Percentiles rank a stretch among this genome's conserved stretches.
phyloP scores from a whole-genome alignment of 2,113 vertebrate genomes.

The Labrus mixtus region DNA sequence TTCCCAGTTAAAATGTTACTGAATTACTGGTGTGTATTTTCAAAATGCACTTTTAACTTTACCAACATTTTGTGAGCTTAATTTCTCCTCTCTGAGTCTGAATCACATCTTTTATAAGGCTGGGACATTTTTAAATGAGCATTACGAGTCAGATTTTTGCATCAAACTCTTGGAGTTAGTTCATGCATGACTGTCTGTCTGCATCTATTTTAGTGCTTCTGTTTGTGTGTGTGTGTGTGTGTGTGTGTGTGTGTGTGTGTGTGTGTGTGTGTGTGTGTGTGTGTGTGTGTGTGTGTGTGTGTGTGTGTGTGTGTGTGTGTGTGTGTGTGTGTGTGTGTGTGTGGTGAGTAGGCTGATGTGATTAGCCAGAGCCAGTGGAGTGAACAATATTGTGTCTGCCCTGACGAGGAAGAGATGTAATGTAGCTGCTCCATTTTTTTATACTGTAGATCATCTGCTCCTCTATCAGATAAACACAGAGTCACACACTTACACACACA shows the following conservation, averaged over 20 bases:
- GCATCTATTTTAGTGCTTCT: constrained; percentile 59
- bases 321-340: neutral
- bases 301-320: constrained; percentile 2
- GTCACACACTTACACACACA: constrained; percentile 17
- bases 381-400: constrained; percentile 76
- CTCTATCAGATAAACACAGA: constrained; percentile 44
- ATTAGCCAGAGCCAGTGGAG: constrained; percentile 78
- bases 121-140: constrained; percentile 47
- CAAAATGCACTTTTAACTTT: neutral
- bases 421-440: constrained; percentile 68
- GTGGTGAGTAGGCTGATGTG: constrained; percentile 68
- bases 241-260: constrained; percentile 3
- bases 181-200: constrained; percentile 64
- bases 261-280: neutral
- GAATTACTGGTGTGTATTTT: constrained; percentile 29
- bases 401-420: constrained; percentile 56
- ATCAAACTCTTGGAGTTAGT: constrained; percentile 52
- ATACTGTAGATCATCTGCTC: constrained; percentile 55
- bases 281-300: no score
- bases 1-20: constrained; percentile 31
- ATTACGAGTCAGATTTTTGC: constrained; percentile 53
- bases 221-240: constrained; percentile 3
- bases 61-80: constrained; percentile 10
- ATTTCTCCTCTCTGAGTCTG: constrained; percentile 16
- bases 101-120: constrained; percentile 14